A percentile compares a stretch with the other conserved stretches of the same genome.
These are phyloP conservation scores for Lasius fuliginosus DNA, from an alignment of 2,888 invertebrate species.

Conservation along the genomic window DNA sequence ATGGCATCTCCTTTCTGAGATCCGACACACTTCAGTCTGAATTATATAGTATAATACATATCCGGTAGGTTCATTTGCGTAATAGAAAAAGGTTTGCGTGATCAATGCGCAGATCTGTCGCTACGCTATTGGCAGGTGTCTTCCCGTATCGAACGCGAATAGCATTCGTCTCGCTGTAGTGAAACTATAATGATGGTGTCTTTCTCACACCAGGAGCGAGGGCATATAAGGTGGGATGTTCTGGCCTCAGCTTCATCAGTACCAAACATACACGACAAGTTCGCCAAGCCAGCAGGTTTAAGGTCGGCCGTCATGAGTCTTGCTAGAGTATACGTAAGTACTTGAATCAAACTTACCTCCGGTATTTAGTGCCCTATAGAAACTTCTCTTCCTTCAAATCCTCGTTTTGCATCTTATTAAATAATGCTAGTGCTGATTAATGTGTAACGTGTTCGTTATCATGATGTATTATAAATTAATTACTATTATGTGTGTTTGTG, in stretches of 20 bases:
- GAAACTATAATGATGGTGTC: slow-evolving; percentile 80
- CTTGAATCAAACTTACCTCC: not conserved
- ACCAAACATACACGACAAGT: slow-evolving; percentile 84
- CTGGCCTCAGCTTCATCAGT: slow-evolving; percentile 84
- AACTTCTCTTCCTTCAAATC: not conserved
- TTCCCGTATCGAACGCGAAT: slow-evolving; percentile 77
- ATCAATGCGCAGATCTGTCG: slow-evolving; percentile 4
- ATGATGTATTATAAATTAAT: not conserved
- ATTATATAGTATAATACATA: not conserved
- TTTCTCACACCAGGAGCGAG: slow-evolving; percentile 82
- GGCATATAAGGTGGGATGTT: slow-evolving; percentile 86
- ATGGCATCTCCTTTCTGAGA: not conserved
- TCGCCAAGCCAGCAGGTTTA: slow-evolving; percentile 80
- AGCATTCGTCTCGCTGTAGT: slow-evolving; percentile 77
- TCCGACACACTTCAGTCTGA: not conserved
- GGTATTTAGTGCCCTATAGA: not conserved
- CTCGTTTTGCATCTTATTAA: slow-evolving; percentile 12
- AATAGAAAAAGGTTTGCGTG: not conserved
- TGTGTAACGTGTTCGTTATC: not conserved
- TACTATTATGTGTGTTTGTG: not conserved
- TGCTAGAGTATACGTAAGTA: slow-evolving; percentile 80
- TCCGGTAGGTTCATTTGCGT: not conserved
- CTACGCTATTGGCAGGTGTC: slow-evolving; percentile 80
- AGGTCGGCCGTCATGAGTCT: slow-evolving; percentile 81
- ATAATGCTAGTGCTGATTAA: not conserved